Conservation (phyloP, 2,113 vertebrate species). For the Campylorhamphus procurvoides region DNA sequence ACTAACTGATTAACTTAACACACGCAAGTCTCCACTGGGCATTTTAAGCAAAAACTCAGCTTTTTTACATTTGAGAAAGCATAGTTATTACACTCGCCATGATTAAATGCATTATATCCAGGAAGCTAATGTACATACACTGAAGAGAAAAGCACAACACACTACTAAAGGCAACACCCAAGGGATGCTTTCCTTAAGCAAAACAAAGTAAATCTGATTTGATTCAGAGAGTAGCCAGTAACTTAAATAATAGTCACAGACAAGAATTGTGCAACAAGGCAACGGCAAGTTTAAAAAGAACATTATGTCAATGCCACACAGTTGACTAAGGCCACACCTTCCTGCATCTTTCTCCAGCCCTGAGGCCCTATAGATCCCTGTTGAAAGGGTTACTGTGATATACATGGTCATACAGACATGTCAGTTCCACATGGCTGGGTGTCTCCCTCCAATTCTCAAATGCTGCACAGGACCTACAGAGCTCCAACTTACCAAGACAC, state of each 20-base stretch:
- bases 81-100: not conserved
- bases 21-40: not conserved
- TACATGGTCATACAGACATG: not conserved
- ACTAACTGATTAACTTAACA: not conserved
- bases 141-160: not conserved
- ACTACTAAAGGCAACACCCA: not conserved
- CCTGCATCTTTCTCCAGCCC: not conserved
- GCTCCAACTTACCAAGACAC: not conserved
- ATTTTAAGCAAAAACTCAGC: not conserved
- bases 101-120: not conserved
- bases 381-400: not conserved
- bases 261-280: not conserved
- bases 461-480: not conserved
- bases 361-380: not conserved
- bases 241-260: not conserved
- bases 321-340: not conserved
- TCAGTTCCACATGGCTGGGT: not conserved
- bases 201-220: not conserved
- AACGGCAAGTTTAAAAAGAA: not conserved
- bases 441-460: not conserved
- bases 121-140: not conserved
- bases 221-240: not conserved
- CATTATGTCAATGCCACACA: not conserved
- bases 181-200: not conserved
- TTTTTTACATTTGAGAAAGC: not conserved